phyloP scores from a whole-genome alignment of 2,888 invertebrate species.

The Oithona nana region DNA sequence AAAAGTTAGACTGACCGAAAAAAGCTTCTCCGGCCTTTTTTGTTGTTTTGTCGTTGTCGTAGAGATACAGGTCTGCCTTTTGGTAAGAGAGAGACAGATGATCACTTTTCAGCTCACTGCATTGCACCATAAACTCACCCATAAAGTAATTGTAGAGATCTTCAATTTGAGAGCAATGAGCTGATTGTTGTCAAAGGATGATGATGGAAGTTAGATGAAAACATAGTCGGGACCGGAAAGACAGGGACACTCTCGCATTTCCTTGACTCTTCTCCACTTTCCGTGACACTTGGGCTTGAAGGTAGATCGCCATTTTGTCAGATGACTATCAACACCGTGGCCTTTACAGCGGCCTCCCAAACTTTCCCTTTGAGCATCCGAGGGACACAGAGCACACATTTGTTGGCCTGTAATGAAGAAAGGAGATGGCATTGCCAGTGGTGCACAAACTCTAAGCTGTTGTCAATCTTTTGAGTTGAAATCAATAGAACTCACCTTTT shows the following conservation, averaged over 20 bases:
- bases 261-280: constrained; percentile 49
- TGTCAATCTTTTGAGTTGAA: no score
- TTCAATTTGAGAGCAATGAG: no score
- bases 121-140: no score
- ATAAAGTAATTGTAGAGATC: no score
- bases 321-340: constrained; percentile 52
- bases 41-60: no score
- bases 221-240: constrained; percentile 26
- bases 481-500: constrained; percentile 41
- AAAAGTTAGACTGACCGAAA: no score
- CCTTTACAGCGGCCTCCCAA: constrained; percentile 63
- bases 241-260: constrained; percentile 26
- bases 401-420: constrained; percentile 40
- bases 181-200: no score
- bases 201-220: constrained; percentile 26
- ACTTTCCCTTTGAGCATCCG: constrained; percentile 53
- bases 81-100: no score
- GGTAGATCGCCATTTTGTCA: constrained; percentile 63
- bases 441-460: no score
- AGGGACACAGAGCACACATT: constrained; percentile 62
- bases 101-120: no score
- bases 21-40: no score
- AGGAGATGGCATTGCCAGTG: background rate
- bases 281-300: constrained; percentile 69
- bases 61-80: no score